Evolutionary conservation across 2,113 vertebrate species (phyloP), one percentile per base, ranked within the genome.

Genomic region (Oryzias celebensis): DNA sequence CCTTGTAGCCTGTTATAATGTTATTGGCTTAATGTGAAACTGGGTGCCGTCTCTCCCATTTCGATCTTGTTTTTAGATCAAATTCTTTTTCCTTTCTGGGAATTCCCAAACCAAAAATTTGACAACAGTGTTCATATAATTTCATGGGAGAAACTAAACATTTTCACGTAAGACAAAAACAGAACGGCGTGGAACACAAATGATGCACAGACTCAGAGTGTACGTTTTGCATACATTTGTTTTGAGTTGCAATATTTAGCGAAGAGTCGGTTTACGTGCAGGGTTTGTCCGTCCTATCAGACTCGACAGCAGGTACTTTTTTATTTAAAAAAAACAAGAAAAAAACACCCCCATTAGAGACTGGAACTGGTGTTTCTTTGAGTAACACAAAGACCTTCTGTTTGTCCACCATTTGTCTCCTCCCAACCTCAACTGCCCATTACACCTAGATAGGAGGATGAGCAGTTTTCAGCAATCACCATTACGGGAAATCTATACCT

Each of bases 401-500:
- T 90, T 91, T 80, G 75, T 88, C 75, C 55, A 26, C 56, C 87
- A 91, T 86, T 83, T 70, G 89, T 86, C 73, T 52, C 44, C 17
- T 45, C n/a, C 20, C 8, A 36, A 36, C 10, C 36, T 3, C 36
- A 36, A 14, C 3, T 28, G 50, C 81, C 85, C 65, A 78, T 80
- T 83, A 81, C 24, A 58, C 50, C 67, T 56, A 36, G 15, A 79
- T 77, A 68, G 71, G 65, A 63, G 67, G 54, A 68, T 44, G 48
- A 51, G 52, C 65, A 44, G 57, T 64, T 78, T 73, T 85, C 80
- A 70, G 77, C 75, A 72, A 68, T 69, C n/a, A 18, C 76, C 84
- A 91, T 90, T 90, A 91, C 80, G 62, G 81, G 85, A 88, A 91
- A 91, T 91, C 87, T 52, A 89, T 90, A 90, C 49, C 53, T 81